Conservation (phyloP, 2,888 invertebrate species). For the Cinara cedri region DNA sequence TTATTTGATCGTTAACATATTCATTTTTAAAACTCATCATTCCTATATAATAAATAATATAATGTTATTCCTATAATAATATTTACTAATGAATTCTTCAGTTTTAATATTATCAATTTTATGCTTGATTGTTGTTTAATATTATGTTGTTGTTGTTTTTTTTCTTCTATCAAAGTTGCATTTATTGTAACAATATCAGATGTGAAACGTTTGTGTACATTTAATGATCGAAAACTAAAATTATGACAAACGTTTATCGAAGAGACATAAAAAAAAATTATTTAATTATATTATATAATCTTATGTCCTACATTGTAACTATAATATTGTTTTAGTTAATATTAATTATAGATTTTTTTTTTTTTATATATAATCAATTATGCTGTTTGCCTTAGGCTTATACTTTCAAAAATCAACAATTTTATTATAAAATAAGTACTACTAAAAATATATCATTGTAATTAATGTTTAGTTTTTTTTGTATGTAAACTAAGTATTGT, state of each 20-base stretch:
- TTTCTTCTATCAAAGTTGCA: conserved; percentile 23
- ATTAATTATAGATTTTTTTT: not conserved
- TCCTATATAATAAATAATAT: conserved; percentile 6
- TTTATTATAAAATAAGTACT: conserved; percentile 15
- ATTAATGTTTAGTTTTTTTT: conserved; percentile 25
- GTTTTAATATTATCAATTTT: conserved; percentile 18
- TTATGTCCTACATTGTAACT: not conserved
- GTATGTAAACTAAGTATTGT: conserved; percentile 21
- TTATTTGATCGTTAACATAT: conserved; percentile 13
- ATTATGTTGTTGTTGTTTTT: not conserved
- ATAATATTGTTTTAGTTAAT: conserved; percentile 11
- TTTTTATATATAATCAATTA: conserved; percentile 16
- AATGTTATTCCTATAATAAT: conserved; percentile 26
- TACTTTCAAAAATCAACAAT: conserved; percentile 8
- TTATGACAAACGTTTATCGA: conserved; percentile 1
- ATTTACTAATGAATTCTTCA: conserved; percentile 29
- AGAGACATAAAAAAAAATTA: conserved; percentile 30
- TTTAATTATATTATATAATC: not conserved
- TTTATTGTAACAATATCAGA: conserved; percentile 19
- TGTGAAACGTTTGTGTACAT: not conserved
- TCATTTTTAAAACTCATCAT: conserved; percentile 23
- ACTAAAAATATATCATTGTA: conserved; percentile 28
- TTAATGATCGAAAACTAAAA: not conserved
- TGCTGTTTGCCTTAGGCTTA: conserved; percentile 17
- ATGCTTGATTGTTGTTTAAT: conserved; percentile 24